Evolutionary conservation across 2,797 vertebrate genomes (phyloP), one percentile per base, ranked within the genome.

Genomic region (Ptychadena robeensis): DNA sequence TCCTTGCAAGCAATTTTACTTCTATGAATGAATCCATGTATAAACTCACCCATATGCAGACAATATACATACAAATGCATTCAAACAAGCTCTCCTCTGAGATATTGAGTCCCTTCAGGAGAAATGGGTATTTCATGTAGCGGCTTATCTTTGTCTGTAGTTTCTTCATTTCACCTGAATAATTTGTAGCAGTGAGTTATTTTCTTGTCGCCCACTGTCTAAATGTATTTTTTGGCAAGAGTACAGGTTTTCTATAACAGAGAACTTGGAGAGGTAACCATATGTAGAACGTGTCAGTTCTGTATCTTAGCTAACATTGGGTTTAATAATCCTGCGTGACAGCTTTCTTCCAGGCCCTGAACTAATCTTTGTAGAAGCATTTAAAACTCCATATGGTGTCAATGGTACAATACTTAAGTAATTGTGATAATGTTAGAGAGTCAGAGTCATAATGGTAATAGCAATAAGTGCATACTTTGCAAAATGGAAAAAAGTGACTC

Each of bases 151-250:
- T 18, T 71, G 65, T 25, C 44, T 30, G 30, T 70, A 28, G 32
- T 82, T 75, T 73, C 30, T 59, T 71, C 65, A 37, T 76, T 76
- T 34, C 53, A 64, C 73, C 38, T 63, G 28, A 82, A 82, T 77
- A 63, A 70, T 63, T 68, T 72, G n/a, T 34, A 57, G 38, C 22
- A 68, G 53, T 38, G n/a, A 64, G 66, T 65, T 78, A 77, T 82
- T 82, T 77, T 77, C 53, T 32, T 48, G 48, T 82, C 80, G 31
- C 35, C 80, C 66, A 82, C 80, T 75, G 73, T 69, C 65, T 64
- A 82, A 82, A 82, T 82, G 81, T 64, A 82, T 53, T 82, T 68
- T 1, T 59, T 77, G 67, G 73, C 57, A 18, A 71, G 25, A 34
- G 44, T 65, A 74, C 38, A 65, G 28, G 35, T 12, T 48, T 65